Evolutionary conservation across 1,140 invertebrate species (phyloP), one percentile per base, ranked within the genome.

Genomic region (Heliconius congener): DNA sequence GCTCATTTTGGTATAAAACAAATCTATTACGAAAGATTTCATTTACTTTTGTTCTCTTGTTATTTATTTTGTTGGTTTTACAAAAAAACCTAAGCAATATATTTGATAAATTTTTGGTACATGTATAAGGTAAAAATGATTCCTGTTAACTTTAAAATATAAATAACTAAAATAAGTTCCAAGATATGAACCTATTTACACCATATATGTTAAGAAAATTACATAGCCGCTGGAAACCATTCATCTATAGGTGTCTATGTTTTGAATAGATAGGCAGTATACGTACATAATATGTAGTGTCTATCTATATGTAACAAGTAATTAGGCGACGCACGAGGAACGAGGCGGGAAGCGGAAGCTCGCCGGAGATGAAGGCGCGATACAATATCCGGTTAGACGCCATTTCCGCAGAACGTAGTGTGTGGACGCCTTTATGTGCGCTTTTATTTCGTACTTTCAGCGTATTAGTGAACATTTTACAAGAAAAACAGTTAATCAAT

Each of bases 341-440:
- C 80, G 85, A 82, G 89, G 30, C 71, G 71, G 71, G 88, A 93
- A 90, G 86, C 88, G 91, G 92, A 93, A 90, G 92, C 87, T 81
- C 85, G 88, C 93, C 93, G 93, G 93, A 94, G 93, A 94, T 94
- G 93, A 94, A 94, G 93, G 90, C 92, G 89, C 93, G 93, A 94
- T 94, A 94, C 91, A 94, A 94, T 94, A 94, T 94, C 93, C 93
- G 93, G 92, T 93, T 93, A 91, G 91, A 91, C 91, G 91, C 90
- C 91, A 91, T 93, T 92, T 93, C 93, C 91, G 91, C 90, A 88
- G 88, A 88, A 90, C 87, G 90, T 87, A 79, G 89, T 92, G 88
- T 91, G 88, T 86, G 84, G 77, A 81, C 78, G 81, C 81, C 83
- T 84, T 84, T 79, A 84, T 75, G 30, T 78, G 76, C 77, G 72